These are phyloP conservation scores for Prionace glauca DNA, from an alignment of 2,797 vertebrate genomes.

Conservation along the genomic window DNA sequence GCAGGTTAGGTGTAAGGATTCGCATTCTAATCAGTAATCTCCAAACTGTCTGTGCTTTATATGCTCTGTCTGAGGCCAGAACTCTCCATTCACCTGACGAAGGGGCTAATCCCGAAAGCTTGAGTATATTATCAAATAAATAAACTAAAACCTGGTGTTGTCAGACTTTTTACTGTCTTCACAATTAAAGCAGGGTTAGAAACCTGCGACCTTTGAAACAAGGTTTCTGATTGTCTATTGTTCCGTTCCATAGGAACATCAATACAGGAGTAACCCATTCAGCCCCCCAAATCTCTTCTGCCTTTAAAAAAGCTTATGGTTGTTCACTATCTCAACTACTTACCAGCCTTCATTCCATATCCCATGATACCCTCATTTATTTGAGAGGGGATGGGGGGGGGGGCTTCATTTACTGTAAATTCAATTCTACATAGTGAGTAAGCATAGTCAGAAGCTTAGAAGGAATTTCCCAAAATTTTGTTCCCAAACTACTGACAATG, in stretches of 20 bases:
- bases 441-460: not conserved
- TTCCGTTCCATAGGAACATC: not conserved
- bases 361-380: not conserved
- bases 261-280: not conserved
- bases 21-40: no score
- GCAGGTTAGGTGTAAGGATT: no score
- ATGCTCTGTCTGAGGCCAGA: no score
- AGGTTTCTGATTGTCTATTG: not conserved
- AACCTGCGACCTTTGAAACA: not conserved
- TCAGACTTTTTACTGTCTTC: no score
- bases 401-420: not conserved
- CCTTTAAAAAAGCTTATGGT: not conserved
- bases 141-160: no score
- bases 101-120: no score
- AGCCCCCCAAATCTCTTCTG: not conserved
- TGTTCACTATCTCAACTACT: not conserved
- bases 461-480: not conserved
- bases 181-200: not conserved
- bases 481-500: not conserved
- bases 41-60: no score
- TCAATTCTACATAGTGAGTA: not conserved
- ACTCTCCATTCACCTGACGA: no score
- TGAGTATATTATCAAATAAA: no score
- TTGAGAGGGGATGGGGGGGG: no score
- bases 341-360: not conserved